A percentile compares a stretch with the other conserved stretches of the same genome.
Evolutionary conservation across 1,140 invertebrate species (phyloP).

Genomic region (Drosophila neocordata): DNA sequence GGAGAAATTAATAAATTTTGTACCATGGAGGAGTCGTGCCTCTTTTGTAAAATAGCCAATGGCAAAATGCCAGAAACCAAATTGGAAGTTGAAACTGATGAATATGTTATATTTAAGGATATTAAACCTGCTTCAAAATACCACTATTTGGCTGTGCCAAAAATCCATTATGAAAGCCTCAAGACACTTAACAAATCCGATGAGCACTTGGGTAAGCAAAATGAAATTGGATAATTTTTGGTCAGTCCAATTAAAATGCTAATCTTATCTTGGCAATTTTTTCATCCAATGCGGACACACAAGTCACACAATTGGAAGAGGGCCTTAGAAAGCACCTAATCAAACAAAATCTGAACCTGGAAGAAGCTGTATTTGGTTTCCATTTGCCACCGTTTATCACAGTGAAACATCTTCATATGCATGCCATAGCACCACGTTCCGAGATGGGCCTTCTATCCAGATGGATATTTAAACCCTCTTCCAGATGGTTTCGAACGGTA

Average conservation of each 20-base stretch:
- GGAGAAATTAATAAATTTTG: not conserved
- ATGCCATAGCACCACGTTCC: slow-evolving; percentile 91
- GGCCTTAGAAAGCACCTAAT: slow-evolving; percentile 35
- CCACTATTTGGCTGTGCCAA: slow-evolving; percentile 92
- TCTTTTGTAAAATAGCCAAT: slow-evolving; percentile 89
- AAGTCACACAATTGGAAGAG: slow-evolving; percentile 47
- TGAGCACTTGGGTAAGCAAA: slow-evolving; percentile 86
- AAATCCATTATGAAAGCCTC: slow-evolving; percentile 89
- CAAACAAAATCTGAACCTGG: slow-evolving; percentile 82
- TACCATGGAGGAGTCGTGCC: slow-evolving; percentile 81
- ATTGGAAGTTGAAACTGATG: slow-evolving; percentile 88
- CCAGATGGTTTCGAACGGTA: slow-evolving; percentile 94
- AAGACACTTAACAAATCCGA: slow-evolving; percentile 87
- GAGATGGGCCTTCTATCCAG: slow-evolving; percentile 88
- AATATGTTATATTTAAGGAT: slow-evolving; percentile 91
- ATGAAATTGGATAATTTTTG: not conserved
- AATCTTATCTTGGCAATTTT: not conserved
- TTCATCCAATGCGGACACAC: slow-evolving; percentile 41
- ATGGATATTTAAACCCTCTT: slow-evolving; percentile 89
- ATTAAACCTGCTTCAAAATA: slow-evolving; percentile 91
- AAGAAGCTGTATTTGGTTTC: slow-evolving; percentile 90
- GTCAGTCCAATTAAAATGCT: not conserved
- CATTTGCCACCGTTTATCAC: slow-evolving; percentile 96
- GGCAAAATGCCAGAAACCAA: slow-evolving; percentile 84
- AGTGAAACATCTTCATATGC: slow-evolving; percentile 93